phyloP scores from a whole-genome alignment of 2,888 invertebrate species.

The Drosophila pseudotakahashii region DNA sequence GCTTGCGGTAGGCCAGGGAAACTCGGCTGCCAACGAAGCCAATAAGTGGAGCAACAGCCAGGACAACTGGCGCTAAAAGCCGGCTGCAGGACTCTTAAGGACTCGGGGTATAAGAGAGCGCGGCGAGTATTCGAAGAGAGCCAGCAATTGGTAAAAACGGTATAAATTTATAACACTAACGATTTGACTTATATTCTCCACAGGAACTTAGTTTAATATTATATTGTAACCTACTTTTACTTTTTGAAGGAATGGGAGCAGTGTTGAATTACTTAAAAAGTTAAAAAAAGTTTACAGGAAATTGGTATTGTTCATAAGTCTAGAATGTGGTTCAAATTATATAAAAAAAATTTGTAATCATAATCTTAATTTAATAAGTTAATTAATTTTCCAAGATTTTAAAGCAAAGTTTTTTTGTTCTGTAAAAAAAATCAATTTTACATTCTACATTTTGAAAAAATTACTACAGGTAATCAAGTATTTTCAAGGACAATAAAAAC shows the following conservation, averaged over 20 bases:
- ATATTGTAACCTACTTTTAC: neutral
- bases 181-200: constrained; percentile 1
- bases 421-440: no score
- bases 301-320: no score
- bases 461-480: no score
- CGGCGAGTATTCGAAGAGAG: neutral
- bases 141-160: constrained; percentile 22
- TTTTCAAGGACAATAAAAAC: no score
- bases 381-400: no score
- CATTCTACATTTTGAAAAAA: no score
- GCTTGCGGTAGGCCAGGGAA: constrained; percentile 65
- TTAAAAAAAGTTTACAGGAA: no score
- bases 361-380: no score
- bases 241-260: neutral
- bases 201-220: neutral
- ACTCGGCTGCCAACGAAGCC: constrained; percentile 17
- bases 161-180: constrained; percentile 25
- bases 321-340: no score
- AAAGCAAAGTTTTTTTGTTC: no score
- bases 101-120: constrained; percentile 57
- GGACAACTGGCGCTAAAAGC: constrained; percentile 32
- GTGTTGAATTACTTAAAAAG: no score
- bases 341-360: no score
- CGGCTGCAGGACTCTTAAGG: constrained; percentile 36
- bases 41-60: constrained; percentile 50